phyloP scores from a whole-genome alignment of 2,797 vertebrate species.

The Chelon auratus region DNA sequence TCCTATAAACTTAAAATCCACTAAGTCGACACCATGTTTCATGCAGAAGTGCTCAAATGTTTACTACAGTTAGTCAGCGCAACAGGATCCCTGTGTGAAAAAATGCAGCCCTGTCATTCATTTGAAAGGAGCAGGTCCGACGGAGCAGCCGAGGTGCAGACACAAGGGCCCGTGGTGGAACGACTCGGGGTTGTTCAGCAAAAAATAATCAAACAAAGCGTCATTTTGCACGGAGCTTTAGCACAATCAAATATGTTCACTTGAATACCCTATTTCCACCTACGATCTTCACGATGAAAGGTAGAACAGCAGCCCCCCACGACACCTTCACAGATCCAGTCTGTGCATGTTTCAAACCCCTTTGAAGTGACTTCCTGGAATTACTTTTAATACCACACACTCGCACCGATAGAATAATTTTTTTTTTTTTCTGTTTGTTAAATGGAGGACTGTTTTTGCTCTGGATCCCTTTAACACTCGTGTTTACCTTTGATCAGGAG shows the following conservation, averaged over 20 bases:
- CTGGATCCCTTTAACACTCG: not conserved
- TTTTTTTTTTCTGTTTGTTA: not conserved
- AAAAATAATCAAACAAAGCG: not conserved
- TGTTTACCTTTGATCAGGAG: not conserved
- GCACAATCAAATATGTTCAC: not conserved
- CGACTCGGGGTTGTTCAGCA: not conserved
- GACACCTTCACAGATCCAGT: not conserved
- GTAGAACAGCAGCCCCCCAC: not conserved
- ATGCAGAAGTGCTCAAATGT: constrained; percentile 1
- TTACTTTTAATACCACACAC: not conserved
- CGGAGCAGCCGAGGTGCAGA: too few relatives aligned
- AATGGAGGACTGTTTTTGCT: not conserved
- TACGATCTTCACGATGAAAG: not conserved
- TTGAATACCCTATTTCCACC: not conserved
- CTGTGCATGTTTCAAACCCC: not conserved
- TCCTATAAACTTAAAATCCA: not conserved
- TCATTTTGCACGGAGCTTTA: not conserved
- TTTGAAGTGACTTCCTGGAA: not conserved
- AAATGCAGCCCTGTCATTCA: not conserved
- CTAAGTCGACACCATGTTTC: not conserved
- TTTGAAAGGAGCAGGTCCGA: not conserved
- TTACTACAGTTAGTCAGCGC: not conserved
- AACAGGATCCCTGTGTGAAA: constrained; percentile 8
- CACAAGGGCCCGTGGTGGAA: not conserved
- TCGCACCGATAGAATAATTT: not conserved